These are phyloP conservation scores for Periophthalmus modestus DNA, from an alignment of 2,113 vertebrate genomes.

Conservation along the genomic window DNA sequence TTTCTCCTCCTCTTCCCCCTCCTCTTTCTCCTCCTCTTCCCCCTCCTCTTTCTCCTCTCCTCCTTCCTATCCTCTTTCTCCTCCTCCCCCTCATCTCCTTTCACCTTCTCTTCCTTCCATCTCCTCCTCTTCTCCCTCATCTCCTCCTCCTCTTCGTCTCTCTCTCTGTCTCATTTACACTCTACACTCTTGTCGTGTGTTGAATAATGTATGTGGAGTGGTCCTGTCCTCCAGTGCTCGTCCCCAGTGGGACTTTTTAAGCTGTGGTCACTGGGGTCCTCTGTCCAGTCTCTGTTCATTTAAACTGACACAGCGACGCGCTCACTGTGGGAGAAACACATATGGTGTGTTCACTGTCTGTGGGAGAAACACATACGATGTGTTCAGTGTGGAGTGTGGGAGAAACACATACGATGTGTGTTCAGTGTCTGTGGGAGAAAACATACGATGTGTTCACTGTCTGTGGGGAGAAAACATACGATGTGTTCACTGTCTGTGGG, in stretches of 20 bases:
- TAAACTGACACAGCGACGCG: slow-evolving; percentile 12
- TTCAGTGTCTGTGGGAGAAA: too few species aligned
- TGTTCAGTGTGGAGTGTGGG: too few species aligned
- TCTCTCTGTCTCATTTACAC: slow-evolving; percentile 48
- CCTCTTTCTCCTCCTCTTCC: neutral
- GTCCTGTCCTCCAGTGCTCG: too few species aligned
- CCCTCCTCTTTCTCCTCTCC: slow-evolving; percentile 12
- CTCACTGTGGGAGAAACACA: neutral
- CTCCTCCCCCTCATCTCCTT: neutral
- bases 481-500: too few species aligned
- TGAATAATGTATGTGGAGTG: slow-evolving; percentile 64
- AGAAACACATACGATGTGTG: too few species aligned
- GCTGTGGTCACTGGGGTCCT: slow-evolving; percentile 38
- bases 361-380: too few species aligned
- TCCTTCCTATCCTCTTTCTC: slow-evolving; percentile 14
- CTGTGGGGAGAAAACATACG: neutral
- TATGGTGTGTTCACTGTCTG: too few species aligned
- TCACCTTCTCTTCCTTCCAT: too few species aligned
- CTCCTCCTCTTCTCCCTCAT: slow-evolving; percentile 16
- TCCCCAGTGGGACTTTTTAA: slow-evolving; percentile 60
- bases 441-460: too few species aligned
- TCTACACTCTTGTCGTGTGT: slow-evolving; percentile 39
- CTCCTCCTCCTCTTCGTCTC: neutral
- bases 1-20: slow-evolving; percentile 13
- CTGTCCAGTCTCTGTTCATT: slow-evolving; percentile 16